Percentiles rank a stretch among this genome's conserved stretches.
These are phyloP conservation scores for Cyclophora albipunctata DNA, from an alignment of 2,888 invertebrate species.

Conservation along the genomic window DNA sequence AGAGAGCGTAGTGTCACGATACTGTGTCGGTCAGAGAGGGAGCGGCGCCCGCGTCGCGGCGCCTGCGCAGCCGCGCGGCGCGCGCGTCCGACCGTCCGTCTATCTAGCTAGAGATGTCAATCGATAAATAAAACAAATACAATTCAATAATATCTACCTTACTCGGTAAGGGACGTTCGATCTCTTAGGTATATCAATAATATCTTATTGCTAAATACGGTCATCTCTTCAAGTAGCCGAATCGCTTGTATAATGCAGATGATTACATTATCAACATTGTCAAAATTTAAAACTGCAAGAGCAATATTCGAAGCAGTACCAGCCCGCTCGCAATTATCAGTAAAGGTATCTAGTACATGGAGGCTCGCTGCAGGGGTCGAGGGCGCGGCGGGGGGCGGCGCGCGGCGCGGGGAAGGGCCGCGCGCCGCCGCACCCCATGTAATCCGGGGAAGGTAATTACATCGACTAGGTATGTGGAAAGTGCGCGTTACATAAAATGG, in stretches of 20 bases:
- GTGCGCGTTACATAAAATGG: conserved; percentile 75
- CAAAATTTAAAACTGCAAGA: conserved; percentile 53
- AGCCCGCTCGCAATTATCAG: conserved; percentile 55
- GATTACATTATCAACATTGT: conserved; percentile 39
- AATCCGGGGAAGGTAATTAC: conserved; percentile 67
- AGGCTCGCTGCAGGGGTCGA: conserved; percentile 17
- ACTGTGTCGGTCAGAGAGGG: neutral
- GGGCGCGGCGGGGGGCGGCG: conserved; percentile 12
- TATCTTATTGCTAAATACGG: conserved; percentile 71
- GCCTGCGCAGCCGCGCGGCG: neutral
- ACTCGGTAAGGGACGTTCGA: conserved; percentile 76
- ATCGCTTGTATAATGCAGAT: conserved; percentile 50
- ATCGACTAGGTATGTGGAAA: conserved; percentile 59
- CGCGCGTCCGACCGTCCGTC: conserved; percentile 18
- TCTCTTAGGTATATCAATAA: conserved; percentile 71
- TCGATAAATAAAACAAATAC: conserved; percentile 64
- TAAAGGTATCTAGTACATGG: conserved; percentile 19
- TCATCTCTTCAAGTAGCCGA: conserved; percentile 61
- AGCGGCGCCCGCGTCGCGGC: neutral
- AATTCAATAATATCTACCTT: conserved; percentile 70
- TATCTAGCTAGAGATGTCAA: conserved; percentile 56
- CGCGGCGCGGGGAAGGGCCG: conserved; percentile 27
- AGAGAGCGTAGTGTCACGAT: conserved; percentile 28
- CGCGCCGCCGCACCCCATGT: conserved; percentile 34
- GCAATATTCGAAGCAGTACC: conserved; percentile 67